Percentiles rank a stretch among this genome's conserved stretches.
Conservation (phyloP, 2,888 invertebrate species). For the Tetramorium bicarinatum region DNA sequence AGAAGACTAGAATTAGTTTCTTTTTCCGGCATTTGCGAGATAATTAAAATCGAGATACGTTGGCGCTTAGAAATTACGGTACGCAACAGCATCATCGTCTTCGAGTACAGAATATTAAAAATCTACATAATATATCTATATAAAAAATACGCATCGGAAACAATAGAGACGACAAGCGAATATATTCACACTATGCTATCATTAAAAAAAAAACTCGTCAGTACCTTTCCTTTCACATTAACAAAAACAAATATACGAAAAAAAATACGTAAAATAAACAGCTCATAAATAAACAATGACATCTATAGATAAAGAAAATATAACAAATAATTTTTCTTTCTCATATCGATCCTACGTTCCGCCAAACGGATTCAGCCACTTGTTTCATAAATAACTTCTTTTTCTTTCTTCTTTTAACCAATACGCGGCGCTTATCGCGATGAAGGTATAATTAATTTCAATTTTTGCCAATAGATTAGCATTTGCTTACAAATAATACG, state of each 20-base stretch:
- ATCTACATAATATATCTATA: slow-evolving; percentile 65
- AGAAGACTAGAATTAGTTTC: slow-evolving; percentile 37
- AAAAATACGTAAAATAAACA: slow-evolving; percentile 85
- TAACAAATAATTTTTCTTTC: slow-evolving; percentile 84
- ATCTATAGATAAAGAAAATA: slow-evolving; percentile 84
- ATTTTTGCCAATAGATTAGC: slow-evolving; percentile 45
- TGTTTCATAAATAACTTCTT: slow-evolving; percentile 51
- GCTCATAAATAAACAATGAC: slow-evolving; percentile 86
- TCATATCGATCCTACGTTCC: slow-evolving; percentile 74
- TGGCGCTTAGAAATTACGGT: slow-evolving; percentile 13
- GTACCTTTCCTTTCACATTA: slow-evolving; percentile 79
- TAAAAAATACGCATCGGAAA: slow-evolving; percentile 63
- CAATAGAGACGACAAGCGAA: slow-evolving; percentile 64
- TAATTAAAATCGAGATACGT: slow-evolving; percentile 7
- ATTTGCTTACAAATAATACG: slow-evolving; percentile 64
- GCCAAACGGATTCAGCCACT: slow-evolving; percentile 78
- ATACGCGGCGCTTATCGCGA: slow-evolving; percentile 16
- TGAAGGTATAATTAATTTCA: slow-evolving; percentile 43
- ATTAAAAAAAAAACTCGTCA: slow-evolving; percentile 70
- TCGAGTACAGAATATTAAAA: slow-evolving; percentile 60
- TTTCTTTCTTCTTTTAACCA: slow-evolving; percentile 14
- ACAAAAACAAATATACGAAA: slow-evolving; percentile 83
- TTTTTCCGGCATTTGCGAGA: background rate
- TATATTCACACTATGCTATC: slow-evolving; percentile 60
- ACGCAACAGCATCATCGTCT: slow-evolving; percentile 50